Conservation (phyloP, 2,888 invertebrate genomes). For the Lasioglossum leucozonium region DNA sequence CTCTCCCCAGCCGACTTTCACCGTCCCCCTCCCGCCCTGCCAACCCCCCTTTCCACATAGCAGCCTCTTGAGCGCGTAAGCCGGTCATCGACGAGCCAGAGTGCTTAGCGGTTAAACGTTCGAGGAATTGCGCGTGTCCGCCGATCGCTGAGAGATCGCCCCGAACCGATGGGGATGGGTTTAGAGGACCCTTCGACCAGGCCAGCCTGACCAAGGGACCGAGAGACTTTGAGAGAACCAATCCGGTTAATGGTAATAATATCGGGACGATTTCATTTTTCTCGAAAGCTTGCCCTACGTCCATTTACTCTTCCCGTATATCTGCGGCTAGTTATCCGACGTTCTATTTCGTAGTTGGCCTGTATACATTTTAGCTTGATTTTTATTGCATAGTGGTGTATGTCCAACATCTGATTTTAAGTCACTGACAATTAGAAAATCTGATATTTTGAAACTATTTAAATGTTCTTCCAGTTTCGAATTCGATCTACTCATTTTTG, state of each 20-base stretch:
- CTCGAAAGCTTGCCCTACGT: neutral
- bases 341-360: neutral
- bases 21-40: neutral
- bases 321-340: neutral
- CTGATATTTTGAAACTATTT: too few relatives aligned
- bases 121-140: conserved; percentile 68
- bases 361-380: neutral
- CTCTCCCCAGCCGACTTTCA: conserved; percentile 38
- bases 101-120: conserved; percentile 75
- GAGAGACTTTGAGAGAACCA: conserved; percentile 19
- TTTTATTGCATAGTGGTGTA: neutral
- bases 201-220: neutral
- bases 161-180: conserved; percentile 13
- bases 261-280: conserved; percentile 20
- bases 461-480: too few relatives aligned
- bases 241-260: conserved; percentile 39
- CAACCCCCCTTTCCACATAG: neutral
- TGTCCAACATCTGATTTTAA: neutral
- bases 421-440: too few relatives aligned
- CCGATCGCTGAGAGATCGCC: conserved; percentile 21
- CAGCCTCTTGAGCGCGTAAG: conserved; percentile 54
- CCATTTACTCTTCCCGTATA: neutral
- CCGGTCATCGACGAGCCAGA: conserved; percentile 62
- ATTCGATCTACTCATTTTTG: too few relatives aligned
- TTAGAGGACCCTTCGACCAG: neutral